Evolutionary conservation across 1,140 invertebrate genomes (phyloP), one percentile per base, ranked within the genome.

Genomic region (Drosophila parvula): DNA sequence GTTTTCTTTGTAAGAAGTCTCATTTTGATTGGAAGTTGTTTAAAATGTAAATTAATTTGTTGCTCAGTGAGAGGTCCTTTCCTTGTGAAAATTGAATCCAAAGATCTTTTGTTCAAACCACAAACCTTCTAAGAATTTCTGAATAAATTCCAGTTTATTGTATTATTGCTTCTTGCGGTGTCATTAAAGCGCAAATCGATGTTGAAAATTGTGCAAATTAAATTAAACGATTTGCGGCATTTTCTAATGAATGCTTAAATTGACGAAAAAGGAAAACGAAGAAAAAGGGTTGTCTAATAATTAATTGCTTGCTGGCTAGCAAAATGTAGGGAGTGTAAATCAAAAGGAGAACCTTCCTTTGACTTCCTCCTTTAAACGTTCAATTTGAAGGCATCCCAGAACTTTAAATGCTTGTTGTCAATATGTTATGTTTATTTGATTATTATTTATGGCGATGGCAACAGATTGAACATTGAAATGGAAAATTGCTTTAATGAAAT

Each of bases 11-110:
- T 1, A 6, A 16, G 30, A 36, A 27, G 6, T 48, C 9, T 9
- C 22, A 27, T 27, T 27, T 64, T 41, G 18, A 41, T 32, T 43
- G 6, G 30, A 59, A 43, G 32, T 43, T 64, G 45, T 55, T 41
- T 61, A 11, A 27, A 58, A 43, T 45, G 9, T 43, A 27, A 79
- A 48, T 68, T 59, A 43, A 64, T 64, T 64, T 50, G n/a, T 10
- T 9, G 18, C 47, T 38, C 61, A 41, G 32, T 41, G 41, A 34
- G 38, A 8, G 55, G n/a, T 30, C 36, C 16, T n/a, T 40, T 50
- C 3, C 2, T 10, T 16, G 12, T 36, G 34, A 45, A 30, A 68
- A 63, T 41, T 5, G 7, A 14, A 16, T 43, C 22, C 22, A 34
- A 43, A 32, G n/a, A 10, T 28, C n/a, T 64, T 64, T 34, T 40